phyloP scores from a whole-genome alignment of 2,888 invertebrate genomes.

The Chironomus riparius region DNA sequence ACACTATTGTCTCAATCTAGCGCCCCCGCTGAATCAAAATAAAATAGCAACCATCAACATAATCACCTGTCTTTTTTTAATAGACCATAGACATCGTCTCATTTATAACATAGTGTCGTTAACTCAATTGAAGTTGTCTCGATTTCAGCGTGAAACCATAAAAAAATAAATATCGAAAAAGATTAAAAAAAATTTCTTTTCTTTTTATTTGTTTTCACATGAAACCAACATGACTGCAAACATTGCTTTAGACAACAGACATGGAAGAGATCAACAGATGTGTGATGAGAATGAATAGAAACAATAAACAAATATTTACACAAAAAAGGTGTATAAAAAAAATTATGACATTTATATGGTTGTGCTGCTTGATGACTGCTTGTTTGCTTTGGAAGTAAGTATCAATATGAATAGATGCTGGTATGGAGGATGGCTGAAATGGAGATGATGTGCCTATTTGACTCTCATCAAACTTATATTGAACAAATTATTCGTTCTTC shows the following conservation, averaged over 20 bases:
- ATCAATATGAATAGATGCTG: not conserved
- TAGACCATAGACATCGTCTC: not conserved
- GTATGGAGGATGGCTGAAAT: not conserved
- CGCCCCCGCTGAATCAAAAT: not conserved
- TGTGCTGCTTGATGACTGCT: not conserved
- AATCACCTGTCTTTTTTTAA: not conserved
- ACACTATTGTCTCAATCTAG: not conserved
- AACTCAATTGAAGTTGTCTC: not conserved
- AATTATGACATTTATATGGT: slow-evolving; percentile 26
- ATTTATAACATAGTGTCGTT: not conserved
- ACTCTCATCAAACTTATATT: too few species aligned
- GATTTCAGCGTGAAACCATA: not conserved
- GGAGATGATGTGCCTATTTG: not conserved
- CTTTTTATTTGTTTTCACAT: not conserved
- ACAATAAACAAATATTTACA: slow-evolving; percentile 27
- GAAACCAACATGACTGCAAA: slow-evolving; percentile 18
- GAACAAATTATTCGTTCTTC: too few species aligned
- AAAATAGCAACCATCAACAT: not conserved
- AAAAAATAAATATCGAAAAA: not conserved
- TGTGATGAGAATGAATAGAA: slow-evolving; percentile 7
- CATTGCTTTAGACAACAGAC: not conserved
- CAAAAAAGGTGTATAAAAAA: slow-evolving; percentile 25
- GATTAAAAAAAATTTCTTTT: too few species aligned
- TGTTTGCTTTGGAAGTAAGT: not conserved
- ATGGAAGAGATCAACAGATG: not conserved